Conservation (phyloP, 35 echinoderm and acorn worm species). For the Heliocidaris erythrogramma region DNA sequence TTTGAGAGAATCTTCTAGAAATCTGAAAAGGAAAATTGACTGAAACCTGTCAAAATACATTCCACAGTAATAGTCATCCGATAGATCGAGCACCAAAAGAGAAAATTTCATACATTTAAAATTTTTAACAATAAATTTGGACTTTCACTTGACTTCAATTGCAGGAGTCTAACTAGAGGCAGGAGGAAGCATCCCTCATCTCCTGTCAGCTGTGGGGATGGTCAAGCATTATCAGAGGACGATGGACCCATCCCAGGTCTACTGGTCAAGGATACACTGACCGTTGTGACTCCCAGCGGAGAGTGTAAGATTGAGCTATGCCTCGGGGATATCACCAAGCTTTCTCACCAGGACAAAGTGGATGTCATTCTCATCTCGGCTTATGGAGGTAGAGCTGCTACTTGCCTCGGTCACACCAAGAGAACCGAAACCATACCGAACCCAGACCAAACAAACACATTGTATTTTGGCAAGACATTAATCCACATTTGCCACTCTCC, state of each 20-base stretch:
- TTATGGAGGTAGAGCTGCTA: slow-evolving; percentile 62
- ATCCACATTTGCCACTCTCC: too few relatives aligned
- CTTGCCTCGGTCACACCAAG: not conserved
- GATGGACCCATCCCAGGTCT: slow-evolving; percentile 46
- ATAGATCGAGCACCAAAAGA: too few relatives aligned
- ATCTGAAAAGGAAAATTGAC: too few relatives aligned
- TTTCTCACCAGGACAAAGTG: slow-evolving; percentile 75
- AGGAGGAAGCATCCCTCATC: not conserved
- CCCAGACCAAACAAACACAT: too few relatives aligned
- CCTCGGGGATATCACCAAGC: slow-evolving; percentile 83
- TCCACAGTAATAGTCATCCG: too few relatives aligned
- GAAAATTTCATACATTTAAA: too few relatives aligned
- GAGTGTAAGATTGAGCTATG: slow-evolving; percentile 85
- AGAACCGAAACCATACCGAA: too few relatives aligned
- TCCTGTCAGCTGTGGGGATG: not conserved
- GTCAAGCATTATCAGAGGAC: not conserved
- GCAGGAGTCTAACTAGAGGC: not conserved
- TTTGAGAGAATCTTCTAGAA: too few relatives aligned
- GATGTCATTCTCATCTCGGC: slow-evolving; percentile 92
- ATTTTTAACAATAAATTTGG: too few relatives aligned
- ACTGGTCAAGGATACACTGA: slow-evolving; percentile 68
- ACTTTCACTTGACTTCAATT: too few relatives aligned
- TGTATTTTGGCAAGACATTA: too few relatives aligned
- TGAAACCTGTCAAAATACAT: too few relatives aligned
- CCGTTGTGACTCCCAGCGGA: slow-evolving; percentile 80